These are phyloP conservation scores for Enteromius thamalakanensis DNA, from an alignment of 2,797 vertebrate species.

Conservation along the genomic window DNA sequence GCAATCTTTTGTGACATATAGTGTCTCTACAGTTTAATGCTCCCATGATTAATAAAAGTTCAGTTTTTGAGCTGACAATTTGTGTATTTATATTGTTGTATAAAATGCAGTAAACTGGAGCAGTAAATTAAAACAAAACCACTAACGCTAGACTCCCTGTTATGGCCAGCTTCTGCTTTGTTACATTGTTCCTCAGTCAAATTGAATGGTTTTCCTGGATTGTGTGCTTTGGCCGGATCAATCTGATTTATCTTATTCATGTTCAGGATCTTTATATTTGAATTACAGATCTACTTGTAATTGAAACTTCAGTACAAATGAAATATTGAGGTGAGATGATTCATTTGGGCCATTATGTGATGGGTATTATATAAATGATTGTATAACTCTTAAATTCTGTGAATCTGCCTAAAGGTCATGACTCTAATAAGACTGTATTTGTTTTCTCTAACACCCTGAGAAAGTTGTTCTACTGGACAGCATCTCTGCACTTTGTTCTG, in stretches of 20 bases:
- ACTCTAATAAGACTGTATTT: background rate
- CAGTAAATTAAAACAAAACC: background rate
- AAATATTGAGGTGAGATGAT: background rate
- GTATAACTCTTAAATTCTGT: background rate
- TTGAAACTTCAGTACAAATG: background rate
- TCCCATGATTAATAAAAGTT: background rate
- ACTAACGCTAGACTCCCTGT: background rate
- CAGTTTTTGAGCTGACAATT: background rate
- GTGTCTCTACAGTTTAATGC: background rate
- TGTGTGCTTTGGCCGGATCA: background rate
- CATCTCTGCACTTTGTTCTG: conserved; percentile 54
- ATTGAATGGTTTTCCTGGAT: background rate
- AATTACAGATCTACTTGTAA: background rate
- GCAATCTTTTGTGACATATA: background rate
- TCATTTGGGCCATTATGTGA: background rate
- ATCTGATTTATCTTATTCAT: background rate
- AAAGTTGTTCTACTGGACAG: conserved; percentile 29
- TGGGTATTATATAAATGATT: background rate
- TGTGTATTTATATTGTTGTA: background rate
- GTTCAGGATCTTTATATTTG: background rate
- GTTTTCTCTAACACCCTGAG: background rate
- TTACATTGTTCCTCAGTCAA: background rate
- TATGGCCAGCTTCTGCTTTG: background rate
- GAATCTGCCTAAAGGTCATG: background rate
- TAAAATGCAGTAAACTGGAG: background rate